Base-by-base conservation (phyloP, 2,113 vertebrate genomes). In the Eidolon helvum region DNA sequence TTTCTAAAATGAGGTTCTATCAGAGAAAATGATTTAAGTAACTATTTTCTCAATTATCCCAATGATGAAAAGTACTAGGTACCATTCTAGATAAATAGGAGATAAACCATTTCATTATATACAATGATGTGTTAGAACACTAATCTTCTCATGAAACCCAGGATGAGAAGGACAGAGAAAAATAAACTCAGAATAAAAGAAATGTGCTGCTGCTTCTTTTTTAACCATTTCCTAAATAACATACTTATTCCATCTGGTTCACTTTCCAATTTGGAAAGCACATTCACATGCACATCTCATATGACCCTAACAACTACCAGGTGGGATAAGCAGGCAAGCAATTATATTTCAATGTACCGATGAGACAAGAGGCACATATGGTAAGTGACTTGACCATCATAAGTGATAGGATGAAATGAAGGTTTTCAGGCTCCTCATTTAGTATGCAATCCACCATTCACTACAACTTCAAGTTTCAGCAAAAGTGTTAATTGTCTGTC, bases 31-130 rank as follows among this genome's bases (percentile, higher is more conserved):
- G 7, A 95, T 68, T 87, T 83, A 91, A 59, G 11, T 74, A 87
- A 75, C 15, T 57, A 68, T 79, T 90, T 83, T 87, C 45, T 94
- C 48, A 97, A 48, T 71, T 92, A 88, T 80, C 86, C 19, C 33
- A 86, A 61, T 75, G 72, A 77, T 43, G 26, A 92, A 91, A 86
- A 96, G 48, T 63, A 88, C n/a, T 19, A 66, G 38, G 19, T n/a
- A 72, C 21, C n/a, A 72, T 71, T 89, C 78, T 82, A 72, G 45
- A 75, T 30, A 57, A 95, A 83, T 14, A 93, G 57, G 59, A 72
- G 48, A n/a, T 77, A 68, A 45, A 5, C 74, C 45, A 83, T 57
- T 91, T 92, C 79, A 87, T 69, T 59, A 69, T 4, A 75, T 63
- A 84, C 16, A 86, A 26, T 43, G 30, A 53, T 68, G 10, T 18